Evolutionary conservation across 92 coral and sea anemone species (phyloP), one percentile per base, ranked within the genome.

Genomic region (Hydrozoanthus gracilis): DNA sequence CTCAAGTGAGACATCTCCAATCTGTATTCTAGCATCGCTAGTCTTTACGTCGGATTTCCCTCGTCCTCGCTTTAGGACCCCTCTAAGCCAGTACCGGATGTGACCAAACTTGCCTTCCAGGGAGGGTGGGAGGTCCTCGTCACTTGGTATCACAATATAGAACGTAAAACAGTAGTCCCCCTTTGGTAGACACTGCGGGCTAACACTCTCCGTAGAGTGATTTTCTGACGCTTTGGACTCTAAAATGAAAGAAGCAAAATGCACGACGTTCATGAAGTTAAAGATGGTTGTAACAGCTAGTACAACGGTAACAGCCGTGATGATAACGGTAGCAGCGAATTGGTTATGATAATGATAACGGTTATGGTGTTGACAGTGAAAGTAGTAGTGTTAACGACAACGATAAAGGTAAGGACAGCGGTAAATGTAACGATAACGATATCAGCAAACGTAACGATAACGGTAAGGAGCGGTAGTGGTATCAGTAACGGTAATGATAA

Each of bases 51-150:
- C 86, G 15, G 72, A 61, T 82, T 86, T 92, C 2, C 95, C 93
- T 39, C 82, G 73, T 8, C 87, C 90, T n/a, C 94, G 87, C 49
- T 92, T 90, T 64, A 94, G 87, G 13, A 84, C 89, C 8, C 93
- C 97, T 18, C 87, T 84, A 2, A 90, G 78, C 88, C 89, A 92
- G 87, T 94, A 94, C 27, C 97, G 86, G 20, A 94, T 92, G 77
- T 89, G 88, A 13, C 97, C 97, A 82, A 89, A 91, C 35, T 39
- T 82, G 3, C 84, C 94, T 51, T 94, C 93, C 11, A 87, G 91
- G 17, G 97, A 94, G n/a, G 97, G 92, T 3, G 97, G 97, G 39
- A 92, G 95, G 74, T 77, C 85, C 14, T 82, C 83, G 66, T 77
- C 83, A 65, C 47, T 80, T 3, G 97, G 97, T 8, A 94, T 90